phyloP scores from a whole-genome alignment of 30 jellyfish, hydroid and myxozoan genomes.

The Aurelia sp. region DNA sequence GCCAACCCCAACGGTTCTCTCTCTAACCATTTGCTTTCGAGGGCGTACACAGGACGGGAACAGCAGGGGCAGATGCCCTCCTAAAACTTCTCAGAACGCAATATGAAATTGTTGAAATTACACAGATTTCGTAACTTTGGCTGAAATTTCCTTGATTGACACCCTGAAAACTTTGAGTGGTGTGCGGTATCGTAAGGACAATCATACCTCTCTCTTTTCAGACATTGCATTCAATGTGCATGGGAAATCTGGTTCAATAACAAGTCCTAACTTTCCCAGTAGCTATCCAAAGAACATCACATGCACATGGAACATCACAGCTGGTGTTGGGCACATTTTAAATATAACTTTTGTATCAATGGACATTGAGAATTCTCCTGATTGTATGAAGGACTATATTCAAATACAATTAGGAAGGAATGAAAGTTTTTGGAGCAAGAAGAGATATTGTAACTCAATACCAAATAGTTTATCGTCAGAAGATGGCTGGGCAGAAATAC shows the following conservation, averaged over 20 bases:
- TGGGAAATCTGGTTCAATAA: background rate
- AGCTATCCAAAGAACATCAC: constrained; percentile 11
- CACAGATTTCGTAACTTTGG: too few relatives aligned
- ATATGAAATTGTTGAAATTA: too few relatives aligned
- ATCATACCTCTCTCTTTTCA: background rate
- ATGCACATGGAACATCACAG: constrained; percentile 1
- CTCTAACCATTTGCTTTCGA: too few relatives aligned
- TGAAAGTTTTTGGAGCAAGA: background rate
- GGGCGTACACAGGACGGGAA: too few relatives aligned
- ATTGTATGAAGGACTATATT: constrained; percentile 9
- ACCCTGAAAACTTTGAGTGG: too few relatives aligned
- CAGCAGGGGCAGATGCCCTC: too few relatives aligned
- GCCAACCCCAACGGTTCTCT: too few relatives aligned
- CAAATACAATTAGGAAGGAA: background rate
- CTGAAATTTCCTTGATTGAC: too few relatives aligned
- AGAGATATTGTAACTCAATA: background rate
- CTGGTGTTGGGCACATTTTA: background rate
- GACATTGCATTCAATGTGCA: background rate
- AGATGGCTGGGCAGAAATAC: constrained; percentile 9
- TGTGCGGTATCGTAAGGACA: too few relatives aligned
- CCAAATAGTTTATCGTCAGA: background rate
- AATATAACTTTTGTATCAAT: background rate
- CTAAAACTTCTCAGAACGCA: too few relatives aligned
- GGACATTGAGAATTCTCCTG: constrained; percentile 4
- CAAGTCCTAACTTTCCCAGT: constrained; percentile 19